Evolutionary conservation across 2,888 invertebrate species (phyloP).

Genomic region (Clostera curtula): DNA sequence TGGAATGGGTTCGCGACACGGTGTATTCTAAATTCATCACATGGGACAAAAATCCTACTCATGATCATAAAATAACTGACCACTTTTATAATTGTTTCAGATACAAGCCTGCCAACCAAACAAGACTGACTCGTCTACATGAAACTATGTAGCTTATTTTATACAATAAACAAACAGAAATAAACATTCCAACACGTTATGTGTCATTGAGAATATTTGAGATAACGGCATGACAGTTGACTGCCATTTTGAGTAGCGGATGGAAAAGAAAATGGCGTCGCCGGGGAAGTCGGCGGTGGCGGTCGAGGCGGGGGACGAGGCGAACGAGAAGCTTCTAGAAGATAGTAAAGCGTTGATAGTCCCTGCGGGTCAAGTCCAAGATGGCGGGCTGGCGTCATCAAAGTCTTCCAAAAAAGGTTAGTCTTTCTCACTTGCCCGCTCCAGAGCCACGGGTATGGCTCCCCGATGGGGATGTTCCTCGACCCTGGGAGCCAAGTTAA

Average conservation of each 20-base stretch:
- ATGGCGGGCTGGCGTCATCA: constrained; percentile 34
- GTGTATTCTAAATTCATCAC: too few species aligned
- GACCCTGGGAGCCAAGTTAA: too few species aligned
- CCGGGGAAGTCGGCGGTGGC: constrained; percentile 35
- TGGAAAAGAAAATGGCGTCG: constrained; percentile 42
- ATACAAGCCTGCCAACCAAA: constrained; percentile 20
- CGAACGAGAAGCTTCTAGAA: constrained; percentile 49
- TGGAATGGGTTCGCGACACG: too few species aligned
- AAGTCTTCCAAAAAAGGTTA: constrained; percentile 67
- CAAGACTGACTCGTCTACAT: constrained; percentile 24
- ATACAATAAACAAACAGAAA: constrained; percentile 14
- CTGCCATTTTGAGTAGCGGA: constrained; percentile 31
- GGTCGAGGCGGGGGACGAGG: constrained; percentile 44
- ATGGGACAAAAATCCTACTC: too few species aligned
- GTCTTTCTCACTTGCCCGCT: too few species aligned
- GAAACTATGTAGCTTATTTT: constrained; percentile 19
- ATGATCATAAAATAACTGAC: background rate
- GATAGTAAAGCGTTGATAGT: constrained; percentile 36
- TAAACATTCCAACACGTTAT: constrained; percentile 19
- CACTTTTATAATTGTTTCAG: constrained; percentile 14
- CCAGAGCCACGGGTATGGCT: too few species aligned
- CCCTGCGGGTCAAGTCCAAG: constrained; percentile 24
- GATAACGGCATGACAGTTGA: constrained; percentile 15
- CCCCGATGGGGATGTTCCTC: too few species aligned
- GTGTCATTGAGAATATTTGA: constrained; percentile 1